Evolutionary conservation across 30 jellyfish, hydroid and myxozoan species (phyloP).

Genomic region (Rhopilema esculentum): DNA sequence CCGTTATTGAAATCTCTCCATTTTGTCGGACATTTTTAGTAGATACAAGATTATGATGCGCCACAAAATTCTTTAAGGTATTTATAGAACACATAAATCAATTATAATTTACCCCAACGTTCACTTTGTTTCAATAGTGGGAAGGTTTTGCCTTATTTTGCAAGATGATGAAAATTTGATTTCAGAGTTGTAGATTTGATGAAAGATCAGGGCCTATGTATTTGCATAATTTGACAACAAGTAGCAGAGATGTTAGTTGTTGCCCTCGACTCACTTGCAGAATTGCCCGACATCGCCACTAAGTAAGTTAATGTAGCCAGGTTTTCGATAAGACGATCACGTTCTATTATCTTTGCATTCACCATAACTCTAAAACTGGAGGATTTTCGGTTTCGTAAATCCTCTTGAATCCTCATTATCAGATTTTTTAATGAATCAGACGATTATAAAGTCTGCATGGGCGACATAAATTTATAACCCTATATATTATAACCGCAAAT

Average conservation of each 20-base stretch:
- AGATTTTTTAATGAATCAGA: not conserved
- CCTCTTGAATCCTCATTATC: not conserved
- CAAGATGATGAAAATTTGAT: not conserved
- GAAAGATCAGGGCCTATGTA: not conserved
- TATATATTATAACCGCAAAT: not conserved
- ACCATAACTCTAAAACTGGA: not conserved
- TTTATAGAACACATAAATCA: too few relatives aligned
- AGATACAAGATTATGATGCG: too few relatives aligned
- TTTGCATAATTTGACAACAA: not conserved
- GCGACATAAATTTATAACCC: not conserved
- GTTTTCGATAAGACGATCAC: not conserved
- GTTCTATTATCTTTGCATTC: not conserved
- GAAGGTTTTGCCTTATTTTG: too few relatives aligned
- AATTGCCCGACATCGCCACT: not conserved
- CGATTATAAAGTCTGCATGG: not conserved
- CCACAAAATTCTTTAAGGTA: too few relatives aligned
- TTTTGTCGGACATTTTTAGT: too few relatives aligned
- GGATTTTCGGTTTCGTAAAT: not conserved
- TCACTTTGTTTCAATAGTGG: too few relatives aligned
- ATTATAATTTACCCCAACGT: too few relatives aligned
- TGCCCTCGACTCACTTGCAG: not conserved
- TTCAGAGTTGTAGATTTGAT: not conserved
- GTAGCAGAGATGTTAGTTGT: not conserved
- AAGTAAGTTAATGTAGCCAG: not conserved
- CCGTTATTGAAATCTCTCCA: too few relatives aligned